A percentile compares a stretch with the other conserved stretches of the same genome.
phyloP scores from a whole-genome alignment of 2,888 invertebrate species.

The Xestia sexstrigata region DNA sequence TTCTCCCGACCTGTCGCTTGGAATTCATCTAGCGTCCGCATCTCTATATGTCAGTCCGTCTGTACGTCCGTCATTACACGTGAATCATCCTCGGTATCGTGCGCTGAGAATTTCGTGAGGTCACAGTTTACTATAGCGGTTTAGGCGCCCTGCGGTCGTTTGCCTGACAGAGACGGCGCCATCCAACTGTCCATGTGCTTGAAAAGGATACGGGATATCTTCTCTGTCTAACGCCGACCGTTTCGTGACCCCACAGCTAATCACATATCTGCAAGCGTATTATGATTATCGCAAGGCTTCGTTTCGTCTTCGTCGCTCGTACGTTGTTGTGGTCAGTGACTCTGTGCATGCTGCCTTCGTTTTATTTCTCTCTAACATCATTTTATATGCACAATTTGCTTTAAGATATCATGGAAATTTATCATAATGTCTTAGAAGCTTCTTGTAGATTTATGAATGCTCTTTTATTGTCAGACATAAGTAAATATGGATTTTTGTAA shows the following conservation, averaged over 20 bases:
- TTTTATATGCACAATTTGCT: slow-evolving; percentile 75
- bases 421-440: slow-evolving; percentile 59
- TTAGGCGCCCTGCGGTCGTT: slow-evolving; percentile 89
- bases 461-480: slow-evolving; percentile 49
- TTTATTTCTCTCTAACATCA: slow-evolving; percentile 75
- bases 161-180: slow-evolving; percentile 76
- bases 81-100: slow-evolving; percentile 88
- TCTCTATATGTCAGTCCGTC: slow-evolving; percentile 82
- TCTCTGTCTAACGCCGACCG: slow-evolving; percentile 89
- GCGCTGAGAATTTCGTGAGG: slow-evolving; percentile 89
- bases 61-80: slow-evolving; percentile 86
- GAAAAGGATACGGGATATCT: slow-evolving; percentile 74
- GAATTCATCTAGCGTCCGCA: slow-evolving; percentile 85
- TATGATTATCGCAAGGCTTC: slow-evolving; percentile 89
- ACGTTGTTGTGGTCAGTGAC: slow-evolving; percentile 88
- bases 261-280: slow-evolving; percentile 90
- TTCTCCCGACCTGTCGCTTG: slow-evolving; percentile 77
- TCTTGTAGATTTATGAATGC: slow-evolving; percentile 56
- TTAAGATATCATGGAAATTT: slow-evolving; percentile 66
- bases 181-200: slow-evolving; percentile 69
- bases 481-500: slow-evolving; percentile 43
- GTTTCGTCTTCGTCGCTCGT: slow-evolving; percentile 86
- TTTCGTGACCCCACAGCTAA: slow-evolving; percentile 89
- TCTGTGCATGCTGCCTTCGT: slow-evolving; percentile 77
- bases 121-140: slow-evolving; percentile 91